phyloP scores from a whole-genome alignment of 1,140 invertebrate genomes.

The Popillia japonica region DNA sequence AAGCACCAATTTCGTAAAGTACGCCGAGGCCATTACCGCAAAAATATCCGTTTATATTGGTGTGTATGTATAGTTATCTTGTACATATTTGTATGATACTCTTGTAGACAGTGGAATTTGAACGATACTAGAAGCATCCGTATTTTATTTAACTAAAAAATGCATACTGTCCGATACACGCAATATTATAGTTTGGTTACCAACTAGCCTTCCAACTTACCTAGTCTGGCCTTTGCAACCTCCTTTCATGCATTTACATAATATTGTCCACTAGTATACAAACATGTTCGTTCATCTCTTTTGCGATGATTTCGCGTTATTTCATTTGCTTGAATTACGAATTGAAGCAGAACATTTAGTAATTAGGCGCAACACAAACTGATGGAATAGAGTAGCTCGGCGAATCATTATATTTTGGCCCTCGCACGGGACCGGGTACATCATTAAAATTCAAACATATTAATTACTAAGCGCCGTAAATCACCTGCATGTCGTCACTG shows the following conservation, averaged over 20 bases:
- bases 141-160: too few species aligned
- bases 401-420: background rate
- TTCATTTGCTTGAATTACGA: background rate
- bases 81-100: background rate
- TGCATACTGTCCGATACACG: too few species aligned
- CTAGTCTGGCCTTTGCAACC: too few species aligned
- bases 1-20: constrained; percentile 4
- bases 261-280: background rate
- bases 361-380: background rate
- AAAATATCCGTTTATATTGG: constrained; percentile 11
- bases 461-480: constrained; percentile 5
- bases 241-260: background rate
- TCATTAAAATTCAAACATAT: constrained; percentile 16
- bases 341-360: background rate
- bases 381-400: background rate
- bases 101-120: background rate
- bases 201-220: too few species aligned
- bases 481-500: background rate
- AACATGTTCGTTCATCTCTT: background rate
- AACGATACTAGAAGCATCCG: background rate
- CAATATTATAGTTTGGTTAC: too few species aligned
- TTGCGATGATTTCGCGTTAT: background rate
- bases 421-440: background rate
- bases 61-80: background rate
- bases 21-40: background rate